Base-by-base conservation (phyloP, 30 jellyfish, hydroid and myxozoan genomes). In the Aurelia sp. region DNA sequence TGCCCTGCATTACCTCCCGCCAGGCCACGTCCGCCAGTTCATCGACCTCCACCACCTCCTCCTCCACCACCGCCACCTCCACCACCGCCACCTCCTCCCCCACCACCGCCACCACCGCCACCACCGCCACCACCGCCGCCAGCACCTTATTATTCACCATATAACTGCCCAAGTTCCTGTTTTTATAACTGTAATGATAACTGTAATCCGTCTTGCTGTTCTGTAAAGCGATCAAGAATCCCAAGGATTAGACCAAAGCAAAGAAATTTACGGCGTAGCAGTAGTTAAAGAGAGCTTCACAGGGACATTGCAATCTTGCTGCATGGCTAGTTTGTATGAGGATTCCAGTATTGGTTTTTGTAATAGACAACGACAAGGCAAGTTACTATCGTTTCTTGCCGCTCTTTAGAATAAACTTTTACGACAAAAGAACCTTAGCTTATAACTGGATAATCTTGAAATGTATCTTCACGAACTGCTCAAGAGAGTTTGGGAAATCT, bases 61-160 rank as follows among this genome's bases (percentile, higher is more conserved):
- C 92, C 91, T 13, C 93, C 87, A 13, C 97, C 89, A 37, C 96
- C 96, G 0, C 97, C 92, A 0, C 91, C 91, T 1, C 96, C 93
- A 0, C 97, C 90, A 0, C 97, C 96, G 12, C 96, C 95, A 1
- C 97, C 91, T 0, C 91, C 91, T 6, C 93, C 89, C 0, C 97
- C 96, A 63, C 97, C 96, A 59, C 96, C 96, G 12, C 97, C 88
- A 13, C 96, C 96, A 6, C 97, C 84, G 7, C 86, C 81, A 6
- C 87, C 92, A 51, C 88, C 92, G 66, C 88, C 87, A 11, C 96
- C 86, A 1, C 85, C 91, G 20, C 68, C 76, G 35, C 90, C 90
- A 31, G 66, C 81, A 19, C 81, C 90, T 4, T 37, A 58, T 63
- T 21, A 27, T 41, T 82, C 90, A 79, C 79, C 88, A 33, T 48